A percentile compares a stretch with the other conserved stretches of the same genome.
phyloP scores from a whole-genome alignment of 2,888 invertebrate genomes.

The Lingula anatina region DNA sequence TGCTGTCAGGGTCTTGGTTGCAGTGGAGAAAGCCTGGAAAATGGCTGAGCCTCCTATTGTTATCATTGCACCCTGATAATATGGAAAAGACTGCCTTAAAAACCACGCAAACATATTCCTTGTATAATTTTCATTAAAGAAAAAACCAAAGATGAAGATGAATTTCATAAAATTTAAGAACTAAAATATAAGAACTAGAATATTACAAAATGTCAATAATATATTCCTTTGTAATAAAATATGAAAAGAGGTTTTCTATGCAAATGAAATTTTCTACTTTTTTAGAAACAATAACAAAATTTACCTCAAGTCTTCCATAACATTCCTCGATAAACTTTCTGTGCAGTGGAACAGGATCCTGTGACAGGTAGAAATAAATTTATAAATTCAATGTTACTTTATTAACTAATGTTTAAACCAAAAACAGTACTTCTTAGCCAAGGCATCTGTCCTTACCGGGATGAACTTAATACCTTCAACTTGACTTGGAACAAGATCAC shows the following conservation, averaged over 20 bases:
- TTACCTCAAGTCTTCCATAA: slow-evolving; percentile 51
- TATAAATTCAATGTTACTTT: background rate
- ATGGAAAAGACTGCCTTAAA: background rate
- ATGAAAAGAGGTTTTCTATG: background rate
- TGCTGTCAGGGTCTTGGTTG: slow-evolving; percentile 51
- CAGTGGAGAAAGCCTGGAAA: slow-evolving; percentile 46
- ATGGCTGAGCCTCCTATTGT: slow-evolving; percentile 47
- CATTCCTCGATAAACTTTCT: slow-evolving; percentile 55
- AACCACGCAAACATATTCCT: background rate
- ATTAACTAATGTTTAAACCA: too few species aligned
- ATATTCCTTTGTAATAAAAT: background rate
- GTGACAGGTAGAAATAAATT: background rate
- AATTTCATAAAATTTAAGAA: too few species aligned
- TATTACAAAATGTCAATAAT: too few species aligned
- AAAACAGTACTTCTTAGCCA: too few species aligned
- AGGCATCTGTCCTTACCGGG: too few species aligned
- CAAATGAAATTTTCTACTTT: background rate
- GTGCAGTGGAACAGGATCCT: slow-evolving; percentile 52
- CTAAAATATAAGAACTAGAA: too few species aligned
- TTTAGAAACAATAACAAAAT: background rate
- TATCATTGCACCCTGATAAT: slow-evolving; percentile 38
- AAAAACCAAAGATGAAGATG: too few species aligned
- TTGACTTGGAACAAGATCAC: too few species aligned
- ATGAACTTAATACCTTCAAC: too few species aligned
- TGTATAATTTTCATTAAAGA: too few species aligned